phyloP scores from a whole-genome alignment of 2,888 invertebrate species.

The Nomada ruficornis region DNA sequence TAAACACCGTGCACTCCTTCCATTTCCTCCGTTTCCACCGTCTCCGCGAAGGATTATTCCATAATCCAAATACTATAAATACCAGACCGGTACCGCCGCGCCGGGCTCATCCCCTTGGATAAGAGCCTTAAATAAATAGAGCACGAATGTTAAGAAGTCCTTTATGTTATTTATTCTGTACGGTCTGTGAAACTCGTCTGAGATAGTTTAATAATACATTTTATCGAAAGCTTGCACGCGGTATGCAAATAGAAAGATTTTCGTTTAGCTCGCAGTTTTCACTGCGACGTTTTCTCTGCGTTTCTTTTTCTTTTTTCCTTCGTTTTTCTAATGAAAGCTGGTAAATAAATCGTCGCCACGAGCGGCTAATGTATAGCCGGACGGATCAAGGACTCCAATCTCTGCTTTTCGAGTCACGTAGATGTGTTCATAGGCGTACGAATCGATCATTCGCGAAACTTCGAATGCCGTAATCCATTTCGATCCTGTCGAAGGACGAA shows the following conservation, averaged over 20 bases:
- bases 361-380: conserved; percentile 14
- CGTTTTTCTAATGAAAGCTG: not conserved
- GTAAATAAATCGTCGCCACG: conserved; percentile 32
- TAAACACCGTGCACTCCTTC: conserved; percentile 78
- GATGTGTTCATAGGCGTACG: conserved; percentile 36
- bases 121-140: conserved; percentile 78
- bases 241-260: not conserved
- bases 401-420: conserved; percentile 38
- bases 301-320: too few species aligned
- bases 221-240: not conserved
- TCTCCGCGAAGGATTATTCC: conserved; percentile 78
- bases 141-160: conserved; percentile 66
- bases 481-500: conserved; percentile 68
- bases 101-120: conserved; percentile 73
- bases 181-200: conserved; percentile 36
- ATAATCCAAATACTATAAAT: conserved; percentile 83
- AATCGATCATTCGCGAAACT: conserved; percentile 71
- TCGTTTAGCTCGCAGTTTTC: not conserved
- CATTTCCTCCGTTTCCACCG: conserved; percentile 68
- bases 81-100: conserved; percentile 74
- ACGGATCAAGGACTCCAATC: conserved; percentile 45
- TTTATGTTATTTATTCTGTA: conserved; percentile 67
- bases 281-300: too few species aligned
- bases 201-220: conserved; percentile 42
- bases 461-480: conserved; percentile 66